Conservation (phyloP, 1,140 invertebrate genomes). For the Calycopis cecrops region DNA sequence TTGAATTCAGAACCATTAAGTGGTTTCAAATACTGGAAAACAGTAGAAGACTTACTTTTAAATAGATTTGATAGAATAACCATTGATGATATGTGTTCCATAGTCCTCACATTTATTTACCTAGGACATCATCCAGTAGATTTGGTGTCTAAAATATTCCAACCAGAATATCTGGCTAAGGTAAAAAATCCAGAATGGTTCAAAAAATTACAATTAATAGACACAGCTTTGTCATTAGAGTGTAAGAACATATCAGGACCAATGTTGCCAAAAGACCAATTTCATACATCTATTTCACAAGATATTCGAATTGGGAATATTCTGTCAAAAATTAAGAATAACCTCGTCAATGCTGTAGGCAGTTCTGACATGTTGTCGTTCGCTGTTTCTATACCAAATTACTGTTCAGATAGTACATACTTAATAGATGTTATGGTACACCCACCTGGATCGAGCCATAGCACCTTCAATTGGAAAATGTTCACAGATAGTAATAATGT, state of each 20-base stretch:
- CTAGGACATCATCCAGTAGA: slow-evolving; percentile 79
- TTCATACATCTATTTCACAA: slow-evolving; percentile 60
- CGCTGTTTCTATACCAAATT: slow-evolving; percentile 70
- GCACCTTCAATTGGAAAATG: slow-evolving; percentile 65
- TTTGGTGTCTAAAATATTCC: slow-evolving; percentile 79
- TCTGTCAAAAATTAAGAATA: slow-evolving; percentile 66
- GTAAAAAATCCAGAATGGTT: slow-evolving; percentile 65
- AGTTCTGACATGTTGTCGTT: slow-evolving; percentile 64
- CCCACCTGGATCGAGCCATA: slow-evolving; percentile 51
- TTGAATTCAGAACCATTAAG: slow-evolving; percentile 78
- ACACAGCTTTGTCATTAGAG: slow-evolving; percentile 80
- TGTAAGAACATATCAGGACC: slow-evolving; percentile 77
- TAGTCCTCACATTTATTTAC: slow-evolving; percentile 81
- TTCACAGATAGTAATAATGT: slow-evolving; percentile 57
- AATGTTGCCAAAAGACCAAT: slow-evolving; percentile 75
- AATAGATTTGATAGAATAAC: slow-evolving; percentile 78
- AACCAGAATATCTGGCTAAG: slow-evolving; percentile 78
- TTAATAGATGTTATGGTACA: slow-evolving; percentile 79
- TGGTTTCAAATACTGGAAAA: slow-evolving; percentile 76
- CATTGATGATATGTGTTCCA: slow-evolving; percentile 76
- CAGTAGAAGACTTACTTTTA: slow-evolving; percentile 75
- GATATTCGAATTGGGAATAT: slow-evolving; percentile 76
- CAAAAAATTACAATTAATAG: slow-evolving; percentile 78
- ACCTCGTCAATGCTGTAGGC: slow-evolving; percentile 63
- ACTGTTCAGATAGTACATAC: slow-evolving; percentile 78